A percentile compares a stretch with the other conserved stretches of the same genome.
Conservation (phyloP, 1,140 invertebrate genomes). For the Megalonaias nervosa region DNA sequence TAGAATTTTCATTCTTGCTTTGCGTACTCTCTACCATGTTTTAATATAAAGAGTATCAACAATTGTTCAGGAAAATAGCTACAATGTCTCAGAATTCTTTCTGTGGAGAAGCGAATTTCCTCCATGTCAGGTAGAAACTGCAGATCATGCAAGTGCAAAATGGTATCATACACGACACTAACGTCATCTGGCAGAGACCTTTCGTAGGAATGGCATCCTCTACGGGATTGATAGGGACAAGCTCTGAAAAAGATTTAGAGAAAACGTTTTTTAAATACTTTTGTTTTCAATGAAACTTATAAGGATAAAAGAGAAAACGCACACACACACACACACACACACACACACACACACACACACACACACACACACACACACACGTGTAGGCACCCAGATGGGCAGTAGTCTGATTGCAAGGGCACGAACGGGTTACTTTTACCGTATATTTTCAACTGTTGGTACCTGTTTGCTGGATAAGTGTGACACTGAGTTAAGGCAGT, state of each 20-base stretch:
- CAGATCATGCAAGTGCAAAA: constrained; percentile 58
- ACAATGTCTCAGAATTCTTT: constrained; percentile 52
- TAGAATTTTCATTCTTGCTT: constrained; percentile 56
- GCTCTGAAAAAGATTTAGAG: constrained; percentile 44
- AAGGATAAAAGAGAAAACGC: no score
- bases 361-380: no score
- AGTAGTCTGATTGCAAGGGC: no score
- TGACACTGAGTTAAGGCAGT: no score
- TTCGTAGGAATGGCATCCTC: constrained; percentile 51
- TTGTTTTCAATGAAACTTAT: no score
- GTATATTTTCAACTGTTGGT: no score
- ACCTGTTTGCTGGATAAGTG: no score
- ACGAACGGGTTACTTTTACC: no score
- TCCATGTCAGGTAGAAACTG: constrained; percentile 45
- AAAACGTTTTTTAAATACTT: not conserved
- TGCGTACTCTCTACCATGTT: constrained; percentile 30
- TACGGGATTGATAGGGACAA: constrained; percentile 49
- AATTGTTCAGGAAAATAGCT: constrained; percentile 64
- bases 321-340: no score
- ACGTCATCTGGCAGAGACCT: constrained; percentile 53
- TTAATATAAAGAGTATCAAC: constrained; percentile 62
- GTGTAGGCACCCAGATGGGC: no score
- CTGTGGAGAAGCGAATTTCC: constrained; percentile 45
- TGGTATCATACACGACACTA: constrained; percentile 56
- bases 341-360: no score